Percentiles rank a stretch among this genome's conserved stretches.
phyloP scores from a whole-genome alignment of 2,797 vertebrate genomes.

The Siniperca undulata region DNA sequence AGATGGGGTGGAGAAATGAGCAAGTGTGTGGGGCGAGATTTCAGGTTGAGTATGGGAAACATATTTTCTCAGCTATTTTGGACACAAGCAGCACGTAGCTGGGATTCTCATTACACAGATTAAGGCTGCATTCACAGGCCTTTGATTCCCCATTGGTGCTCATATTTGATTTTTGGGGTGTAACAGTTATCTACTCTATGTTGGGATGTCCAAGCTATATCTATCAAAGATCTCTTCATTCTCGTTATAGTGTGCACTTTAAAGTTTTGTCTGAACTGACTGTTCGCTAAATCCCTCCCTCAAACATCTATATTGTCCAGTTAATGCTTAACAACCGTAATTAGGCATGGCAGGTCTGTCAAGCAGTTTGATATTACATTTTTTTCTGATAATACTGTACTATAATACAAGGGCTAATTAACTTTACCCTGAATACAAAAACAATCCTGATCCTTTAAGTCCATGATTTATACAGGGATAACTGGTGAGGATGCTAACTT shows the following conservation, averaged over 20 bases:
- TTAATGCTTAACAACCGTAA: neutral
- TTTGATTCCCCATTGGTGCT: neutral
- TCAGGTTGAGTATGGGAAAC: slow-evolving; percentile 40
- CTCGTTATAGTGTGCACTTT: neutral
- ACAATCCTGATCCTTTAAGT: no score
- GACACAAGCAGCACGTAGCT: slow-evolving; percentile 26
- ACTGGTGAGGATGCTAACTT: neutral
- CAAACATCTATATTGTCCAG: neutral
- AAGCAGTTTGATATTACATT: no score
- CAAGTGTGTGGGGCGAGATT: slow-evolving; percentile 32
- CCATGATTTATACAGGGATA: neutral
- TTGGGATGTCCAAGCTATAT: neutral
- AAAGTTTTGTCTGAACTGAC: neutral
- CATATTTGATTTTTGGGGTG: neutral
- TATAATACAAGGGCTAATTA: neutral
- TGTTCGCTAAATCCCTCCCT: neutral
- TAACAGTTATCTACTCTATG: neutral
- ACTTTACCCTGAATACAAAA: neutral
- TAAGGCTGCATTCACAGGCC: neutral
- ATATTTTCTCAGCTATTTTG: slow-evolving; percentile 30
- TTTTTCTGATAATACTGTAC: no score
- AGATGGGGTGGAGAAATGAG: slow-evolving; percentile 49
- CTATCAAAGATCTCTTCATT: neutral
- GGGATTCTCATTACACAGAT: slow-evolving; percentile 40
- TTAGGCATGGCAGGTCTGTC: neutral